Evolutionary conservation across 2,113 vertebrate species (phyloP), one percentile per base, ranked within the genome.

Genomic region (Bos javanicus): DNA sequence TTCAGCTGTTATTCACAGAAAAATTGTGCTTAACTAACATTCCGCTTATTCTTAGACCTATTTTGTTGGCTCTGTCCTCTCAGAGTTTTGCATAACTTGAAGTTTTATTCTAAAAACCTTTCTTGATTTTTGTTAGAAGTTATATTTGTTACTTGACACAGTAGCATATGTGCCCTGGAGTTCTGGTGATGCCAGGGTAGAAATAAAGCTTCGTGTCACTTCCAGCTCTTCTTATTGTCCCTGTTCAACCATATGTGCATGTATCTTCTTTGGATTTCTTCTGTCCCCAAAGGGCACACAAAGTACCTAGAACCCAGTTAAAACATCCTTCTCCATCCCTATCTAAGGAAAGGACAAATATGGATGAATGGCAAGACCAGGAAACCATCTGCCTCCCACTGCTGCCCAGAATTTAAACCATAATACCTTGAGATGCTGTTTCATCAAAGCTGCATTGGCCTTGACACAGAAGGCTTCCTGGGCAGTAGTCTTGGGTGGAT

Each of bases 51-150:
- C 33, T 83, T 9, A 74, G 12, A 64, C 36, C 21, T 57, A 33
- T 93, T 87, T 90, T 62, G 23, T 82, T 60, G 76, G 39, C 5
- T 46, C 4, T 90, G 15, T 85, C 11, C 25, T 94, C 91, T 92
- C 71, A n/a, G 36, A 78, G 46, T 84, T 97, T 89, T 95, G 39
- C 16, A 87, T 21, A 96, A 87, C 17, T 90, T 84, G 17, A 10
- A 57, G 21, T 80, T 97, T 98, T 96, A 96, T 57, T 87, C 25
- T 48, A 62, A 95, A 94, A 81, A 13, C 19, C 8, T 25, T 60
- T 62, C 17, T 56, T 36, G 91, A 12, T 80, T 85, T 96, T 90
- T 76, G 9, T 54, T 30, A 90, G 26, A 85, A 16, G 3, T 13
- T 76, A 4, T 83, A 46, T n/a, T n/a, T 91, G 86, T 89, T 54